Evolutionary conservation across 2,888 invertebrate genomes (phyloP).

Genomic region (Camptogramma bilineatum): DNA sequence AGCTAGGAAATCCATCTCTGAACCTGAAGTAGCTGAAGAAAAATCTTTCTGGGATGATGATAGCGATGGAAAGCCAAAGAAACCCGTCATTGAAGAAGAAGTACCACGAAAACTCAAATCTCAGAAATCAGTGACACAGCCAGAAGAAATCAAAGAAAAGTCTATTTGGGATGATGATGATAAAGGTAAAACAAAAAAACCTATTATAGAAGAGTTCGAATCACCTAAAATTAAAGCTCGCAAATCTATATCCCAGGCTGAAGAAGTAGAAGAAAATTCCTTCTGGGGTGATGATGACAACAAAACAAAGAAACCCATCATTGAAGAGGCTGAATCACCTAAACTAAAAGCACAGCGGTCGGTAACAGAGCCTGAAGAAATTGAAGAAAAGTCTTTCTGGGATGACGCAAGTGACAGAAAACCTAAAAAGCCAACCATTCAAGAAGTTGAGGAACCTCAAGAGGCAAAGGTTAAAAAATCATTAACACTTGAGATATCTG

Average conservation of each 20-base stretch:
- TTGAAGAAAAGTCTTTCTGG: slow-evolving; percentile 64
- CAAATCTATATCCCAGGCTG: slow-evolving; percentile 64
- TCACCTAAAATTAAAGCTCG: slow-evolving; percentile 41
- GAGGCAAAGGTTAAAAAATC: slow-evolving; percentile 53
- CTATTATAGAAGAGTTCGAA: slow-evolving; percentile 51
- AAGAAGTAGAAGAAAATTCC: slow-evolving; percentile 56
- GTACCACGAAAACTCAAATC: slow-evolving; percentile 57
- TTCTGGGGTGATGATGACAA: slow-evolving; percentile 66
- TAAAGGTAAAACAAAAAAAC: slow-evolving; percentile 55
- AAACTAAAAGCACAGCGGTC: slow-evolving; percentile 59
- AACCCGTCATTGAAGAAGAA: slow-evolving; percentile 59
- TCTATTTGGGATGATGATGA: slow-evolving; percentile 61
- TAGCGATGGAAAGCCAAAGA: slow-evolving; percentile 57
- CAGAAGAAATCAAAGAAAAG: slow-evolving; percentile 62
- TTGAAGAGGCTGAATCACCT: slow-evolving; percentile 60
- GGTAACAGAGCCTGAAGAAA: slow-evolving; percentile 59
- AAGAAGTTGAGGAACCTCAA: slow-evolving; percentile 57
- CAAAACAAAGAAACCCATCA: slow-evolving; percentile 56
- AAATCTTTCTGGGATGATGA: slow-evolving; percentile 66
- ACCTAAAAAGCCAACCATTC: slow-evolving; percentile 56
- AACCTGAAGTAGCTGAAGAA: slow-evolving; percentile 63
- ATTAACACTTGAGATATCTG: slow-evolving; percentile 58
- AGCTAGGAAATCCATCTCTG: slow-evolving; percentile 55
- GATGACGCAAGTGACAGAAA: slow-evolving; percentile 61
- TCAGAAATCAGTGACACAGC: slow-evolving; percentile 59